A percentile compares a stretch with the other conserved stretches of the same genome.
phyloP scores from a whole-genome alignment of 2,888 invertebrate species.

The Carcina quercana region DNA sequence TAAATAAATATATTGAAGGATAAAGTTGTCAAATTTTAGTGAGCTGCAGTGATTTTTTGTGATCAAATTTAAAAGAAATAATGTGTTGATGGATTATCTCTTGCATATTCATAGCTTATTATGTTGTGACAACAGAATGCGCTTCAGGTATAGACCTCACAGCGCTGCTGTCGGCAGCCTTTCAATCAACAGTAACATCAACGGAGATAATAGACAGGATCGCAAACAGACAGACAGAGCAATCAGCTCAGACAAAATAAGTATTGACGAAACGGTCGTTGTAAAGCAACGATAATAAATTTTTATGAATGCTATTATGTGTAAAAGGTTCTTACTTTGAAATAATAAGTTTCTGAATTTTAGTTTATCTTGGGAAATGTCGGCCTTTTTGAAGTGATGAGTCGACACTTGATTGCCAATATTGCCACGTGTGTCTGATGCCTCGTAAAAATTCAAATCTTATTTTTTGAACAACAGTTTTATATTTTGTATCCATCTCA shows the following conservation, averaged over 20 bases:
- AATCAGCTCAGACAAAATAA: constrained; percentile 31
- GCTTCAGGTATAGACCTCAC: constrained; percentile 38
- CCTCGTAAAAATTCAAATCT: too few relatives aligned
- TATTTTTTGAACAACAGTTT: too few relatives aligned
- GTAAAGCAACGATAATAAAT: constrained; percentile 41
- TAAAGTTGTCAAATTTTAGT: too few relatives aligned
- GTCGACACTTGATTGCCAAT: not conserved
- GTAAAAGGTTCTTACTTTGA: constrained; percentile 25
- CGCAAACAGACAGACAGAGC: constrained; percentile 25
- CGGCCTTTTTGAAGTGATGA: constrained; percentile 23
- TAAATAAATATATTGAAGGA: constrained; percentile 8
- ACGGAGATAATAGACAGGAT: constrained; percentile 23
- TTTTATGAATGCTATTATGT: constrained; percentile 49
- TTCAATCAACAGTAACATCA: constrained; percentile 39
- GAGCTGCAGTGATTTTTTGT: not conserved
- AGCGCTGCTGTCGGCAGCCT: constrained; percentile 34
- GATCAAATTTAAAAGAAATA: not conserved
- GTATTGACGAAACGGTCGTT: constrained; percentile 33
- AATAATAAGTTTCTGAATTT: constrained; percentile 41
- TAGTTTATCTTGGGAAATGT: constrained; percentile 23
- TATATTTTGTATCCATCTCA: too few relatives aligned
- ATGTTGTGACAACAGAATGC: constrained; percentile 14
- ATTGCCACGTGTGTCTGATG: constrained; percentile 1
- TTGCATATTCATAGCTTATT: constrained; percentile 34
- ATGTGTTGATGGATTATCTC: constrained; percentile 20